Conservation (phyloP, 2,797 vertebrate genomes). For the Thunnus albacares region DNA sequence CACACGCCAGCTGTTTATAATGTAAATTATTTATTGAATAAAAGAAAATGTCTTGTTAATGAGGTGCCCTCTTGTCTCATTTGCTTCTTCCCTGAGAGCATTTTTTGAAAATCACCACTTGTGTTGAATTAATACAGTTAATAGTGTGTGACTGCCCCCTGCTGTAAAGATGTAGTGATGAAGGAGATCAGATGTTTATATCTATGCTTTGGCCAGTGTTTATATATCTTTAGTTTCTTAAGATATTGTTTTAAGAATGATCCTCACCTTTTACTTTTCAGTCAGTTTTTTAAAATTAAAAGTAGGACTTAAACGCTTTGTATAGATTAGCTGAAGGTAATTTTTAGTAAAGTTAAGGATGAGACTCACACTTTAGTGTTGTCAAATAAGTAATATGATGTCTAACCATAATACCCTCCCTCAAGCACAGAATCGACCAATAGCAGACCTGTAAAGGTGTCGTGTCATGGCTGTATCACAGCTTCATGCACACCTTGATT, state of each 20-base stretch:
- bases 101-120: conserved; percentile 39
- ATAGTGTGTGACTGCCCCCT: conserved; percentile 71
- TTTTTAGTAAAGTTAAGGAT: not conserved
- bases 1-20: conserved; percentile 91
- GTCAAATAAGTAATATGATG: not conserved
- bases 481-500: not conserved
- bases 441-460: not conserved
- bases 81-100: conserved; percentile 19
- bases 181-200: not conserved
- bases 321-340: not conserved
- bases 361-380: not conserved
- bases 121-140: not conserved
- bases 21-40: conserved; percentile 99
- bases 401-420: not conserved
- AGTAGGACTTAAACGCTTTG: not conserved
- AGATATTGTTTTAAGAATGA: not conserved
- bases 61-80: conserved; percentile 38
- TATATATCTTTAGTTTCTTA: not conserved
- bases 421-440: not conserved
- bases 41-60: conserved; percentile 86
- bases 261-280: not conserved
- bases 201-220: not conserved
- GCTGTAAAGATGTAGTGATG: conserved; percentile 37
- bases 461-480: not conserved
- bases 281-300: not conserved